These are phyloP conservation scores for Dexiosoma caninum DNA, from an alignment of 2,888 invertebrate genomes.

Conservation along the genomic window DNA sequence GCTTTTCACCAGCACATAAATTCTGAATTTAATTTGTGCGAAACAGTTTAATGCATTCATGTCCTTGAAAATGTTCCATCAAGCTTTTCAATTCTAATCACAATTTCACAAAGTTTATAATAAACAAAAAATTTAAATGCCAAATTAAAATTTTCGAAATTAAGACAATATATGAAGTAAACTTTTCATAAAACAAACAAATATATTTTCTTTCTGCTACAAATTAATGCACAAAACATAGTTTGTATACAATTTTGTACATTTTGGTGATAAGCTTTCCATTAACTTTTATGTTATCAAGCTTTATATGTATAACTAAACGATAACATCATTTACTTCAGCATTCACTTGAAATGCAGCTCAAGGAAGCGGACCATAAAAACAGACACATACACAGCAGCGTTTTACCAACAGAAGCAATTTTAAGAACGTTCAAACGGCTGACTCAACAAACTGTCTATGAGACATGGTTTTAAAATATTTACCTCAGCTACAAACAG, in stretches of 20 bases:
- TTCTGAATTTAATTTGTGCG: neutral
- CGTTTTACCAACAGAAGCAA: no score
- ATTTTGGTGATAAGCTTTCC: neutral
- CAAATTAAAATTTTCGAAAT: no score
- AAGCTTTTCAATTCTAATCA: no score
- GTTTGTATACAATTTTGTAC: no score
- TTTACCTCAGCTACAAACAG: slow-evolving; percentile 21
- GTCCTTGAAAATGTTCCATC: neutral
- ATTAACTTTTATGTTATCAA: slow-evolving; percentile 1
- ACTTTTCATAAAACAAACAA: no score
- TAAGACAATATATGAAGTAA: no score
- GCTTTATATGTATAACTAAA: neutral
- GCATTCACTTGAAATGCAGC: neutral
- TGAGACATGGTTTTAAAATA: slow-evolving; percentile 44
- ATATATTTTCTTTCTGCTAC: no score
- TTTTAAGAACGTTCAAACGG: slow-evolving; percentile 35
- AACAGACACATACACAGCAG: neutral
- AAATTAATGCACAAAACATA: no score
- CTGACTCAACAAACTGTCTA: slow-evolving; percentile 47
- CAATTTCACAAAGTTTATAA: no score
- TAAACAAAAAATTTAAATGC: no score
- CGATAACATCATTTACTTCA: slow-evolving; percentile 1
- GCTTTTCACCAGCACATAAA: neutral
- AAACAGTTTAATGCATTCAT: neutral
- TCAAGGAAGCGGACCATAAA: neutral